These are phyloP conservation scores for Laticauda laticaudata DNA, from an alignment of 2,113 vertebrate genomes.

Conservation along the genomic window DNA sequence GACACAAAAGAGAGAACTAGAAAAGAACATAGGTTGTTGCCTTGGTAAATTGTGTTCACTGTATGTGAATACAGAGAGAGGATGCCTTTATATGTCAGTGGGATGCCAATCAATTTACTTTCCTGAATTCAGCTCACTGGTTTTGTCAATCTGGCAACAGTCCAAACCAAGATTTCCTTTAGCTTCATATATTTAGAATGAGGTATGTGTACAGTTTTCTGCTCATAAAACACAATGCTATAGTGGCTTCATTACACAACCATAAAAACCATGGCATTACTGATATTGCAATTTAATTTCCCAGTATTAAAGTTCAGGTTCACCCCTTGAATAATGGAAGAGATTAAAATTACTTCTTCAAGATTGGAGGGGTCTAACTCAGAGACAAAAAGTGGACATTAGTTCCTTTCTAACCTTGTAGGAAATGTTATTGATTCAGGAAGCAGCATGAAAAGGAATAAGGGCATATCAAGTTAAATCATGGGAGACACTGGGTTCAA, in stretches of 20 bases:
- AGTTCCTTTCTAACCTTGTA: neutral
- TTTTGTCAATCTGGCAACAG: constrained; percentile 16
- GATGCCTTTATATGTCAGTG: constrained; percentile 6
- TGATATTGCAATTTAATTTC: neutral
- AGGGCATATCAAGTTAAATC: neutral
- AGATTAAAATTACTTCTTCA: neutral
- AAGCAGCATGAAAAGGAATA: neutral
- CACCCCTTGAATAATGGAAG: neutral
- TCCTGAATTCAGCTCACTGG: constrained; percentile 14
- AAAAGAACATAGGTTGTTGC: constrained; percentile 1
- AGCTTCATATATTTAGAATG: constrained; percentile 5
- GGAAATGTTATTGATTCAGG: neutral
- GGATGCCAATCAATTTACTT: constrained; percentile 29
- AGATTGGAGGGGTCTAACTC: neutral
- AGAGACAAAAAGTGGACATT: neutral
- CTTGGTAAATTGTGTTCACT: constrained; percentile 14
- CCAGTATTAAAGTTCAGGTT: constrained; percentile 1
- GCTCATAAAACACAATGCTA: constrained; percentile 8
- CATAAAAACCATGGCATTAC: neutral
- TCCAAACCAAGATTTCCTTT: neutral
- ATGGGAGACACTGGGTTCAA: neutral
- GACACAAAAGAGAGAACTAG: neutral
- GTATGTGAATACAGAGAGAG: neutral
- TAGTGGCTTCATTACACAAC: neutral
- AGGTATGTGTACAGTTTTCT: neutral